Percentiles rank a stretch among this genome's conserved stretches.
Conservation (phyloP, 2,113 vertebrate species). For the Candoia aspera region DNA sequence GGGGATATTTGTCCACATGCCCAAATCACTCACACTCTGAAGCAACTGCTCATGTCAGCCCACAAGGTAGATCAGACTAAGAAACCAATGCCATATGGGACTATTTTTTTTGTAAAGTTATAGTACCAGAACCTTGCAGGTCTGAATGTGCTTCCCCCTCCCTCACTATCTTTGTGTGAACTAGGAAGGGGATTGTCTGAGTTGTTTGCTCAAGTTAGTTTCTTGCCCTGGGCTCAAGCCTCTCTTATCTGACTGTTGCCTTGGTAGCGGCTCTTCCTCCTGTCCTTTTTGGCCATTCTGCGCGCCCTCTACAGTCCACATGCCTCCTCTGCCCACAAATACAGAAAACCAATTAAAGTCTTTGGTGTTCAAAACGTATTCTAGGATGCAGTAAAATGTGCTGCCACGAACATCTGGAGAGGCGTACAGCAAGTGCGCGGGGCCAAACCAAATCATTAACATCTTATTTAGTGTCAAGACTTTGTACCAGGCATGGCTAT, state of each 20-base stretch:
- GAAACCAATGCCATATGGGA: background rate
- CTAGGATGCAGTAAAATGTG: slow-evolving; percentile 20
- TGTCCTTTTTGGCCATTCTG: background rate
- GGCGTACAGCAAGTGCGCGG: background rate
- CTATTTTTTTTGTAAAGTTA: background rate
- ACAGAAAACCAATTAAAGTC: slow-evolving; percentile 10
- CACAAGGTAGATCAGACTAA: background rate
- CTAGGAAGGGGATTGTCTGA: background rate
- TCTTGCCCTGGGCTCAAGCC: background rate
- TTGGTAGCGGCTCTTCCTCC: background rate
- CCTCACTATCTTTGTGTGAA: background rate
- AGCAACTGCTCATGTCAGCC: background rate
- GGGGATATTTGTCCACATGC: slow-evolving; percentile 27
- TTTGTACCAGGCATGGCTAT: background rate
- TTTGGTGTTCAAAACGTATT: slow-evolving; percentile 33
- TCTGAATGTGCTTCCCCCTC: background rate
- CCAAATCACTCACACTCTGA: background rate
- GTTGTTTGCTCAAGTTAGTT: background rate
- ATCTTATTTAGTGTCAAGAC: background rate
- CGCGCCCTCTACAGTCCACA: background rate
- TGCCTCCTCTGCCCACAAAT: background rate
- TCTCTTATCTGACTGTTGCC: background rate
- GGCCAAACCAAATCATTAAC: slow-evolving; percentile 31
- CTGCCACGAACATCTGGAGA: accelerated
- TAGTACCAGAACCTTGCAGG: background rate